These are phyloP conservation scores for Paragorgia papillata DNA, from an alignment of 92 coral and sea anemone genomes.

Conservation along the genomic window DNA sequence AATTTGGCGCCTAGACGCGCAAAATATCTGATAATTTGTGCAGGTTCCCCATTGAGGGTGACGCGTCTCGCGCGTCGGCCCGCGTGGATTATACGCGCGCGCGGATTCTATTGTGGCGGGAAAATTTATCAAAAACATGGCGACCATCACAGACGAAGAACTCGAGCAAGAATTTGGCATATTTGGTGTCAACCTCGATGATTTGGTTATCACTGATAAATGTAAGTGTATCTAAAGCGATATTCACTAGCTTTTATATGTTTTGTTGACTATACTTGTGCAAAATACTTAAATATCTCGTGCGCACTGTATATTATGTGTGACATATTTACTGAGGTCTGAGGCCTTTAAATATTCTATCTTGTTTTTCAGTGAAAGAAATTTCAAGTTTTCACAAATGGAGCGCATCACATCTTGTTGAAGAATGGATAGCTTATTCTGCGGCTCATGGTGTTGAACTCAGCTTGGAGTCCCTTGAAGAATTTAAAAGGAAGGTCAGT, in stretches of 20 bases:
- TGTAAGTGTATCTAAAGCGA: conserved; percentile 64
- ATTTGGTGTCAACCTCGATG: conserved; percentile 71
- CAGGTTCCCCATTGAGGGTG: too few relatives aligned
- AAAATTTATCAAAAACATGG: conserved; percentile 1
- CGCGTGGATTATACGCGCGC: too few relatives aligned
- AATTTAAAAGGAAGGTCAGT: conserved; percentile 76
- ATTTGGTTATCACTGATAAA: conserved; percentile 75
- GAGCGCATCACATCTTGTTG: conserved; percentile 61
- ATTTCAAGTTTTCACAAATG: conserved; percentile 60
- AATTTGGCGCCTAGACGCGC: too few relatives aligned
- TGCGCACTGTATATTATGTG: too few relatives aligned
- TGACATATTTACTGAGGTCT: not conserved
- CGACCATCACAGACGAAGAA: conserved; percentile 66
- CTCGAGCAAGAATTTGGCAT: conserved; percentile 73
- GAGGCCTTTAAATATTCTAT: not conserved
- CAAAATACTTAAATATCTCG: too few relatives aligned
- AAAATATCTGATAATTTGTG: too few relatives aligned
- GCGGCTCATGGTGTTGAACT: conserved; percentile 52
- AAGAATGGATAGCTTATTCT: conserved; percentile 82
- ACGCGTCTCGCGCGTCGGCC: too few relatives aligned
- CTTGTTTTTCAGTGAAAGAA: conserved; percentile 70
- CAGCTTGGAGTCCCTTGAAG: conserved; percentile 57
- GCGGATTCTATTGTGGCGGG: not conserved
- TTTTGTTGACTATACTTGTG: too few relatives aligned
- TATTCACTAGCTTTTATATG: too few relatives aligned